These are phyloP conservation scores for Heteromyza rotundicornis DNA, from an alignment of 2,888 invertebrate species.

Conservation along the genomic window DNA sequence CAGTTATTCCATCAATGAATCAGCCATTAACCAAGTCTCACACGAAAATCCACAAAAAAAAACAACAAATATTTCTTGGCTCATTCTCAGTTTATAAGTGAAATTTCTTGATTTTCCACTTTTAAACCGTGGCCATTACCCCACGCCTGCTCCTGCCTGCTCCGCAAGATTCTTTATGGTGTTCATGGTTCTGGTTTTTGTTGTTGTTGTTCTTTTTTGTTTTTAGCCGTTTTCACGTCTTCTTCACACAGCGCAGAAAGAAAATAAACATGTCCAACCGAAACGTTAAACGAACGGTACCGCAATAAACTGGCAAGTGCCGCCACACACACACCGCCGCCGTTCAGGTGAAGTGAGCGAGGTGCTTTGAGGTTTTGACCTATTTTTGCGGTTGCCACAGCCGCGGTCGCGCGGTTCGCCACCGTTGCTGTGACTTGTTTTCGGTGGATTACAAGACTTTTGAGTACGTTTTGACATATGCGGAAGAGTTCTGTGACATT, in stretches of 20 bases:
- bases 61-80: too few relatives aligned
- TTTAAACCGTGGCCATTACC: neutral
- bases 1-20: slow-evolving; percentile 11
- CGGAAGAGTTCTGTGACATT: slow-evolving; percentile 5
- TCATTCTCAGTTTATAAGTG: slow-evolving; percentile 16
- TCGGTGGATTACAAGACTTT: neutral
- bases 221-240: neutral
- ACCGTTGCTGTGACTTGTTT: neutral
- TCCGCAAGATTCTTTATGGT: neutral
- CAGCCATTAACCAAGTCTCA: neutral
- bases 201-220: slow-evolving; percentile 7
- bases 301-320: too few relatives aligned
- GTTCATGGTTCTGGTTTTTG: neutral
- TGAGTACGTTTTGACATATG: slow-evolving; percentile 2
- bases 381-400: neutral
- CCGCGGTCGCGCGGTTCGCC: too few relatives aligned
- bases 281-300: neutral
- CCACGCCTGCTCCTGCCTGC: neutral
- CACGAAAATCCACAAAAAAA: too few relatives aligned
- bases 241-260: neutral
- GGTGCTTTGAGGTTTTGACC: neutral
- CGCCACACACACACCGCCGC: too few relatives aligned
- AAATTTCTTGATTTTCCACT: slow-evolving; percentile 25
- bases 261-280: slow-evolving; percentile 1
- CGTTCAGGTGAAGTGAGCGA: too few relatives aligned